These are phyloP conservation scores for Sinocyclocheilus rhinocerous DNA, from an alignment of 2,113 vertebrate species.

Conservation along the genomic window DNA sequence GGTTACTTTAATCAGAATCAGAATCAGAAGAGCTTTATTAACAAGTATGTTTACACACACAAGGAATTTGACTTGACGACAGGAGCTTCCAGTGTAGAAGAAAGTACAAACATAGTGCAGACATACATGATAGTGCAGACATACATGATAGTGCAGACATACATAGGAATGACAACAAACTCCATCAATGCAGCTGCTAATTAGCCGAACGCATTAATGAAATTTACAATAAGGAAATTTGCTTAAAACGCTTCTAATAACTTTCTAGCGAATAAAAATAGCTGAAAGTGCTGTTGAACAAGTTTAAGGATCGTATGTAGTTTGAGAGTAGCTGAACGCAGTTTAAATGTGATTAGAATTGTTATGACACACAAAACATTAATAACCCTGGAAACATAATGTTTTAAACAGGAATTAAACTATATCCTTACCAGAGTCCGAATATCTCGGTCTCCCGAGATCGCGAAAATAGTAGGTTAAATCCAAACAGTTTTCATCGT, in stretches of 20 bases:
- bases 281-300: neutral
- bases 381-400: no score
- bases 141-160: no score
- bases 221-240: neutral
- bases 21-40: no score
- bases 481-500: conserved; percentile 91
- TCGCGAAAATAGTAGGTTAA: conserved; percentile 95
- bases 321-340: neutral
- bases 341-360: neutral
- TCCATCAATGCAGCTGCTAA: conserved; percentile 1
- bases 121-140: no score
- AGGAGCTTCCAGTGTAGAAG: no score
- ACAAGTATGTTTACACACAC: no score
- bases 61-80: no score
- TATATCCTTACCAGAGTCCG: conserved; percentile 83
- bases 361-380: neutral
- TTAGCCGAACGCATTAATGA: neutral
- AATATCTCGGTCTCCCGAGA: conserved; percentile 86
- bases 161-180: conserved; percentile 27
- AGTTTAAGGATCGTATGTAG: neutral
- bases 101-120: no score
- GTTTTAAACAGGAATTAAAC: neutral
- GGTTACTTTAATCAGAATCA: no score
- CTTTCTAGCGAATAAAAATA: neutral
- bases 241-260: neutral